These are phyloP conservation scores for Mesodorylaimus sp. DNA, from an alignment of 2,888 invertebrate species.

Conservation along the genomic window DNA sequence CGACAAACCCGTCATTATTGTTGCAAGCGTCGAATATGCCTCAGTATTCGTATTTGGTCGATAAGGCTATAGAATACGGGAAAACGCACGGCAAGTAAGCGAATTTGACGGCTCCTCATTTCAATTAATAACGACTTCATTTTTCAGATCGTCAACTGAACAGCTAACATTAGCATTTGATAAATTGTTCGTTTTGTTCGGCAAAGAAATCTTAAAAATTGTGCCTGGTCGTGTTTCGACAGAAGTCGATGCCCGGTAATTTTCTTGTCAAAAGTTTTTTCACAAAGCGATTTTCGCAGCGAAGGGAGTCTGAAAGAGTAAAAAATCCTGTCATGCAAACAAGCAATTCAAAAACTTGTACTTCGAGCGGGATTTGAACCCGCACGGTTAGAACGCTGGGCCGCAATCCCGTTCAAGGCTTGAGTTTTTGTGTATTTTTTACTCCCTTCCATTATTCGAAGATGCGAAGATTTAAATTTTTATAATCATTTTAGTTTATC, in stretches of 20 bases:
- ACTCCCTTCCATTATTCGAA: not conserved
- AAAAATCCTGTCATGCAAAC: no score
- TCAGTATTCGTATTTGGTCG: conserved; percentile 71
- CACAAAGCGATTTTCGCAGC: no score
- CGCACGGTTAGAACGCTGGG: no score
- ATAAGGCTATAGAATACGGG: conserved; percentile 74
- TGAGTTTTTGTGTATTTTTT: not conserved
- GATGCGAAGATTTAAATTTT: not conserved
- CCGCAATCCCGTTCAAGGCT: no score
- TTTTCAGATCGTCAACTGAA: conserved; percentile 46
- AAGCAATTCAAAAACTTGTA: no score
- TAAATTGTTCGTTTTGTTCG: conserved; percentile 82
- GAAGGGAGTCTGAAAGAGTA: no score
- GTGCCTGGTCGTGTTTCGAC: conserved; percentile 91
- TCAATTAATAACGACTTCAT: conserved; percentile 11
- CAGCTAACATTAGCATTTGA: conserved; percentile 70
- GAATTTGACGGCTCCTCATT: conserved; percentile 16
- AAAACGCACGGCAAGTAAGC: conserved; percentile 44
- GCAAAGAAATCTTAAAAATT: conserved; percentile 86
- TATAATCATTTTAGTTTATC: conserved; percentile 49
- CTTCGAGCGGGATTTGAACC: no score
- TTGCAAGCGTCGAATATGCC: conserved; percentile 79
- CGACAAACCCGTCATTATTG: conserved; percentile 93
- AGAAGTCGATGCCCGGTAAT: conserved; percentile 76
- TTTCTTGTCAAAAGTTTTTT: not conserved